A percentile compares a stretch with the other conserved stretches of the same genome.
Conservation (phyloP, 2,888 invertebrate genomes). For the Tenodera sinensis region DNA sequence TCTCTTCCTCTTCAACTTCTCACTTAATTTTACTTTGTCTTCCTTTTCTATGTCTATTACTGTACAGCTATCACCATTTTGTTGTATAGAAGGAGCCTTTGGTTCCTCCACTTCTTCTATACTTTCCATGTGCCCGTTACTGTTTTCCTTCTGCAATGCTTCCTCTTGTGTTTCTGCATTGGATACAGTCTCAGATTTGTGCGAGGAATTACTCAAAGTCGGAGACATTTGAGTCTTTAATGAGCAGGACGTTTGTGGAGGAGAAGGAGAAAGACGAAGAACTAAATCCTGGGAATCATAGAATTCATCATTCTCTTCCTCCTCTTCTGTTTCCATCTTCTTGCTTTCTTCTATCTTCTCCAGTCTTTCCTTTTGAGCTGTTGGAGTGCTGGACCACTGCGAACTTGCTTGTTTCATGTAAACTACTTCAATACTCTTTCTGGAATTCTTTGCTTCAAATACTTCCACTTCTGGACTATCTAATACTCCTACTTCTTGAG, state of each 20-base stretch:
- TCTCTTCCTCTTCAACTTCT: not conserved
- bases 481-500: not conserved
- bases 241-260: not conserved
- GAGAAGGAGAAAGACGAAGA: not conserved
- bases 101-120: not conserved
- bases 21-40: not conserved
- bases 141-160: not conserved
- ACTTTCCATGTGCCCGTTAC: not conserved
- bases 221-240: not conserved
- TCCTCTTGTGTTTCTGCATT: not conserved
- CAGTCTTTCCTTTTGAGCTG: not conserved
- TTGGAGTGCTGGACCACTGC: not conserved
- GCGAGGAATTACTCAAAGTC: not conserved
- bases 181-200: not conserved
- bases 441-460: not conserved
- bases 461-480: not conserved
- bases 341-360: not conserved
- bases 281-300: not conserved
- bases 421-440: not conserved
- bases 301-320: not conserved
- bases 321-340: not conserved
- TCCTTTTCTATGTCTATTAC: not conserved
- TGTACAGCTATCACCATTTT: not conserved
- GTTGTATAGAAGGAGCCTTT: not conserved
- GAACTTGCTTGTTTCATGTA: not conserved